phyloP scores from a whole-genome alignment of 2,797 vertebrate genomes.

The Melanotaenia maccullochi region DNA sequence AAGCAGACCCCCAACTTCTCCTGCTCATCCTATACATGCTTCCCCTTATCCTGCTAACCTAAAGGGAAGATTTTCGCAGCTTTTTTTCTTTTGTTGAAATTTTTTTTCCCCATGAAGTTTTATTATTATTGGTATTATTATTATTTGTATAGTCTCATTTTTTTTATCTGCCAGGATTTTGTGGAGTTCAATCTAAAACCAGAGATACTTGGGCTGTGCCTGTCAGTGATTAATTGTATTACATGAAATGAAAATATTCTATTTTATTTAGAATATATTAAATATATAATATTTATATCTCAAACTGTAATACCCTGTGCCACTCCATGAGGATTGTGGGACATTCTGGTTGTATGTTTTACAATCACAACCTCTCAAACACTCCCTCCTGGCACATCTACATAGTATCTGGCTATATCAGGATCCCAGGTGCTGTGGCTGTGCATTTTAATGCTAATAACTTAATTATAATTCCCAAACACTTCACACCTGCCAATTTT shows the following conservation, averaged over 20 bases:
- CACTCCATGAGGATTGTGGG: background rate
- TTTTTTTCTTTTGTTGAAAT: slow-evolving; percentile 24
- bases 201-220: slow-evolving; percentile 7
- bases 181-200: slow-evolving; percentile 2
- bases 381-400: slow-evolving; percentile 8
- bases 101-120: slow-evolving; percentile 25
- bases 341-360: slow-evolving; percentile 1
- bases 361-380: slow-evolving; percentile 4
- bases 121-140: background rate
- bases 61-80: slow-evolving; percentile 25
- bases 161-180: slow-evolving; percentile 22
- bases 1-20: slow-evolving; percentile 28
- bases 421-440: slow-evolving; percentile 37
- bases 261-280: too few species aligned
- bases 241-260: too few species aligned
- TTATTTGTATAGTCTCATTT: background rate
- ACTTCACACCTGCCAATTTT: slow-evolving; percentile 55
- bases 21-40: slow-evolving; percentile 24
- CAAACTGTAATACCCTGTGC: background rate
- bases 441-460: slow-evolving; percentile 73
- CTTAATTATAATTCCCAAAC: slow-evolving; percentile 63
- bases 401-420: slow-evolving; percentile 26
- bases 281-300: background rate
- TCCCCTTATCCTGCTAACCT: slow-evolving; percentile 15
- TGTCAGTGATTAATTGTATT: background rate